A percentile compares a stretch with the other conserved stretches of the same genome.
Conservation (phyloP, 1,140 invertebrate species). For the Anastrepha obliqua region DNA sequence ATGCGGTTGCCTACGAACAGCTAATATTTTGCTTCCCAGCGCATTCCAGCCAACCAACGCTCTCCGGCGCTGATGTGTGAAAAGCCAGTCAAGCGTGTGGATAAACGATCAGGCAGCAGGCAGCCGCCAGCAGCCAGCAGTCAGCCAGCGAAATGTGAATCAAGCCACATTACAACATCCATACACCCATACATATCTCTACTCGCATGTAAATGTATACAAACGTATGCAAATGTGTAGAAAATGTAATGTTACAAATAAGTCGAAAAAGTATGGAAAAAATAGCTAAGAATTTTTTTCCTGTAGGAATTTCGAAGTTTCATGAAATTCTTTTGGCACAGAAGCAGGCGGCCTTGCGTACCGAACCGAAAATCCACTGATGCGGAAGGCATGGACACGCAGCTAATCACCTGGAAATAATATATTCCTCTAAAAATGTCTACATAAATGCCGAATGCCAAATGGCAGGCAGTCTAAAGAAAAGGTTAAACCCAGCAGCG, state of each 20-base stretch:
- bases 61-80: conserved; percentile 32
- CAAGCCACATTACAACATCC: neutral
- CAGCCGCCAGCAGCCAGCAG: neutral
- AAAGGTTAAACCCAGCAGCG: conserved; percentile 34
- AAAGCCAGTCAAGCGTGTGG: conserved; percentile 50
- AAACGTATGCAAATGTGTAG: neutral
- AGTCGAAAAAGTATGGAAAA: neutral
- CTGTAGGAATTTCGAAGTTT: neutral
- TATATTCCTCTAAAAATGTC: conserved; percentile 56
- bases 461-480: conserved; percentile 2
- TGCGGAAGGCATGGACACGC: conserved; percentile 69
- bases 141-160: conserved; percentile 2
- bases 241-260: neutral
- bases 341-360: neutral
- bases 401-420: conserved; percentile 72
- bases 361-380: conserved; percentile 60
- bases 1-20: neutral
- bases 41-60: neutral
- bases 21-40: neutral
- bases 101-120: conserved; percentile 36
- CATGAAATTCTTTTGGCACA: conserved; percentile 22
- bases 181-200: conserved; percentile 9
- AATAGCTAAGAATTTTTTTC: neutral
- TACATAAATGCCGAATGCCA: conserved; percentile 46
- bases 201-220: neutral